These are phyloP conservation scores for Cossypha heuglini DNA, from an alignment of 2,797 vertebrate species.

Conservation along the genomic window DNA sequence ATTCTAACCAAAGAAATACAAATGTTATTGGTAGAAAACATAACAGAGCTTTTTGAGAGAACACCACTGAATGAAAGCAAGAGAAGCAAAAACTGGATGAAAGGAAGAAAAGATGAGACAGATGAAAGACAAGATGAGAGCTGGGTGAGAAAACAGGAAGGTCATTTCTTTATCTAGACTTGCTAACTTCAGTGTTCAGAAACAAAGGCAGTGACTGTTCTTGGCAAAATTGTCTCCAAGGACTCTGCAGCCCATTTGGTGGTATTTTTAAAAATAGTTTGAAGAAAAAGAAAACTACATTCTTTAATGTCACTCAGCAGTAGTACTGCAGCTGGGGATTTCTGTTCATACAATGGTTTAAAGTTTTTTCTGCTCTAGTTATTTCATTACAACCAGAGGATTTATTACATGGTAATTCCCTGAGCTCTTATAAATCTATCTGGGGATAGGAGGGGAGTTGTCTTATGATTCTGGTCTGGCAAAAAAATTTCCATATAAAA, in stretches of 20 bases:
- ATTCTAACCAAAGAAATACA: not conserved
- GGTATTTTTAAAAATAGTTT: slow-evolving; percentile 24
- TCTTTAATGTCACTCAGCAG: slow-evolving; percentile 58
- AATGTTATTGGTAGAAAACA: slow-evolving; percentile 21
- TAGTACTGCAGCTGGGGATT: slow-evolving; percentile 30
- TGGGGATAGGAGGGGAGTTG: not conserved
- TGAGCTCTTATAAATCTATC: slow-evolving; percentile 57
- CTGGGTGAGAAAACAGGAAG: slow-evolving; percentile 10
- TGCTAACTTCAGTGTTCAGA: slow-evolving; percentile 37
- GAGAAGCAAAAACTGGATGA: slow-evolving; percentile 19
- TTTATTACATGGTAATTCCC: slow-evolving; percentile 63
- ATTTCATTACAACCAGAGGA: slow-evolving; percentile 70
- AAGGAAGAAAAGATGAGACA: slow-evolving; percentile 41
- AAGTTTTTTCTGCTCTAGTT: slow-evolving; percentile 67
- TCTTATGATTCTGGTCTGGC: slow-evolving; percentile 26
- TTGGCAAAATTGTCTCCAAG: slow-evolving; percentile 37
- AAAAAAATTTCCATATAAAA: slow-evolving; percentile 54
- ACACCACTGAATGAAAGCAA: slow-evolving; percentile 19
- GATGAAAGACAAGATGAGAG: slow-evolving; percentile 54
- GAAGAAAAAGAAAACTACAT: not conserved
- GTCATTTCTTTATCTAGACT: slow-evolving; percentile 38
- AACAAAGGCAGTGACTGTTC: slow-evolving; percentile 33
- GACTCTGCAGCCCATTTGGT: slow-evolving; percentile 8
- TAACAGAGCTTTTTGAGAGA: not conserved
- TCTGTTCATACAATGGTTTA: slow-evolving; percentile 45